Evolutionary conservation across 2,888 invertebrate species (phyloP).

Genomic region (Melieria omissa): DNA sequence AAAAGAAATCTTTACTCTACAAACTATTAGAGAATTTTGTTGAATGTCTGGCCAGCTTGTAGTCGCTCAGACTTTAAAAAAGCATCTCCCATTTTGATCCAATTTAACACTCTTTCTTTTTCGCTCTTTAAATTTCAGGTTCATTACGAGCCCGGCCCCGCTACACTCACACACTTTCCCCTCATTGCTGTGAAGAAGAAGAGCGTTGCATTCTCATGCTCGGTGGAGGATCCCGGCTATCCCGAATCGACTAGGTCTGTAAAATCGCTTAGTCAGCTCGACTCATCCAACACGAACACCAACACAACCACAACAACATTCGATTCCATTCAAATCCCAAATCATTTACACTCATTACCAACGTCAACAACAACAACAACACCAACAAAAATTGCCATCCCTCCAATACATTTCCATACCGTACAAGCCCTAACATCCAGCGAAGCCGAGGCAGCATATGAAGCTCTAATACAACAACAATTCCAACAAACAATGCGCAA

Average conservation of each 20-base stretch:
- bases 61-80: no score
- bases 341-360: conserved; percentile 35
- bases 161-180: conserved; percentile 79
- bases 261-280: conserved; percentile 33
- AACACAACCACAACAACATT: conserved; percentile 25
- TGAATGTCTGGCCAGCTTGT: no score
- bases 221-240: conserved; percentile 83
- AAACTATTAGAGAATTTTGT: background rate
- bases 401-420: conserved; percentile 54
- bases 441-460: conserved; percentile 60
- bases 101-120: background rate
- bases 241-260: conserved; percentile 72
- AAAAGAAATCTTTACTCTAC: background rate
- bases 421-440: conserved; percentile 57
- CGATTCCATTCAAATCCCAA: conserved; percentile 24
- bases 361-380: conserved; percentile 38
- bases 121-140: conserved; percentile 49
- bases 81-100: background rate
- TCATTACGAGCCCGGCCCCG: conserved; percentile 83
- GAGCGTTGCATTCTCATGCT: conserved; percentile 84
- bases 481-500: conserved; percentile 45
- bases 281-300: conserved; percentile 15
- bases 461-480: conserved; percentile 53
- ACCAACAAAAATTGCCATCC: background rate
- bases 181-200: conserved; percentile 84